Conservation (phyloP, 2,888 invertebrate genomes). For the Trilocha varians region DNA sequence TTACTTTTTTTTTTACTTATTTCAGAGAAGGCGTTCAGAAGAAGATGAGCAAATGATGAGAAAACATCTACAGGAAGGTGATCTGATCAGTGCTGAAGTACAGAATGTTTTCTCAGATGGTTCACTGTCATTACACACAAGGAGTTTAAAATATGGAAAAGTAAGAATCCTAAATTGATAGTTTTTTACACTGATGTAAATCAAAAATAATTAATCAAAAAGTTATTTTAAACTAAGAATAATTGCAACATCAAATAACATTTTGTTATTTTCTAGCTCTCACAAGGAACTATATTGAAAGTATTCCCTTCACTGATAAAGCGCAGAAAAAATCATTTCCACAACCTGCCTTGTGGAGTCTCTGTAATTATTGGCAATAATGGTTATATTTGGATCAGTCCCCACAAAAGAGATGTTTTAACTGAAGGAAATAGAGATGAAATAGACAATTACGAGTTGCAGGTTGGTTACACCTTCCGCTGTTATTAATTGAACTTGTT, state of each 20-base stretch:
- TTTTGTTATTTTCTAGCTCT: constrained; percentile 67
- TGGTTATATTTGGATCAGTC: constrained; percentile 95
- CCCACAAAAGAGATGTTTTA: constrained; percentile 56
- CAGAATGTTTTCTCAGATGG: constrained; percentile 95
- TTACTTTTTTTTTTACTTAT: background rate
- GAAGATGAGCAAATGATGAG: constrained; percentile 99
- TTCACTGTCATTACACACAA: constrained; percentile 92
- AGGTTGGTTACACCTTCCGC: constrained; percentile 24
- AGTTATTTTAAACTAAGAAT: too few relatives aligned
- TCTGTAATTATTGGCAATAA: constrained; percentile 96
- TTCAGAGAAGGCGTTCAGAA: constrained; percentile 86
- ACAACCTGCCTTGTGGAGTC: constrained; percentile 92
- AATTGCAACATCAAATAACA: too few relatives aligned
- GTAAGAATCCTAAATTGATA: too few relatives aligned
- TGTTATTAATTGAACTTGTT: background rate
- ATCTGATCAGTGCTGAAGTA: constrained; percentile 97
- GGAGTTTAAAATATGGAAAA: constrained; percentile 98
- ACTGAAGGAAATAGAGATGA: constrained; percentile 69
- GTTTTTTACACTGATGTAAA: too few relatives aligned
- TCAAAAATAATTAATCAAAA: too few relatives aligned
- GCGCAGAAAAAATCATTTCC: constrained; percentile 95
- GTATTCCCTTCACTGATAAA: constrained; percentile 94
- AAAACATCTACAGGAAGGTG: constrained; percentile 93
- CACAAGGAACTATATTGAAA: constrained; percentile 90
- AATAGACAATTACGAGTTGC: constrained; percentile 31